These are phyloP conservation scores for Pseudorasbora parva DNA, from an alignment of 2,113 vertebrate genomes.

Conservation along the genomic window DNA sequence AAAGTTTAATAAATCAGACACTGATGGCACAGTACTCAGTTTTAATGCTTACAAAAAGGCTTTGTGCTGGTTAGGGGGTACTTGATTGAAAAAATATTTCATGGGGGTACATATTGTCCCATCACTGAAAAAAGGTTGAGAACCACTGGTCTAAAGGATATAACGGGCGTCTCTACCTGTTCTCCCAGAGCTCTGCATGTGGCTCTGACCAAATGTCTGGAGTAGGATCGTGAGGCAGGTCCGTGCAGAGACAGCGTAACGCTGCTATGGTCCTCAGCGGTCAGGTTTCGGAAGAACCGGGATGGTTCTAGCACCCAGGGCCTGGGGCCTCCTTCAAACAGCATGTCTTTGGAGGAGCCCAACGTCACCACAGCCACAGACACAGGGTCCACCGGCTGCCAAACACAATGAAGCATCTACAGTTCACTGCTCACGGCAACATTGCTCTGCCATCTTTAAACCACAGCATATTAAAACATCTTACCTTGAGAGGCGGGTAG, in stretches of 20 bases:
- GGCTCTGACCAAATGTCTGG: conserved; percentile 84
- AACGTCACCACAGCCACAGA: conserved; percentile 89
- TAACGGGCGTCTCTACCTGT: conserved; percentile 75
- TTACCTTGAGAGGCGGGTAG: conserved; percentile 86
- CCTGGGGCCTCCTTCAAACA: conserved; percentile 90
- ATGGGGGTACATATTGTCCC: no score
- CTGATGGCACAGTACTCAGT: no score
- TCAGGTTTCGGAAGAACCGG: conserved; percentile 87
- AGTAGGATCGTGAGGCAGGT: conserved; percentile 77
- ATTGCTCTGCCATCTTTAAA: neutral
- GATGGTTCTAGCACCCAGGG: conserved; percentile 95
- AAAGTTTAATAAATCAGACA: no score
- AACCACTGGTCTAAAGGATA: neutral
- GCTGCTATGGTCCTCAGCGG: conserved; percentile 75
- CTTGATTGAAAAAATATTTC: no score
- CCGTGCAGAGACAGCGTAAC: conserved; percentile 74
- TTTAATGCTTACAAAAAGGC: no score
- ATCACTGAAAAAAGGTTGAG: no score
- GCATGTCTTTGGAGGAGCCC: conserved; percentile 93
- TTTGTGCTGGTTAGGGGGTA: no score
- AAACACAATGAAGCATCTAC: neutral
- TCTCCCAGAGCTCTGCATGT: conserved; percentile 88
- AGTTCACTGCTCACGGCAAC: neutral
- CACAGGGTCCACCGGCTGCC: conserved; percentile 85
- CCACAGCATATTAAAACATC: conserved; percentile 43